Conservation (phyloP, 2,113 vertebrate species). For the Scortum barcoo region DNA sequence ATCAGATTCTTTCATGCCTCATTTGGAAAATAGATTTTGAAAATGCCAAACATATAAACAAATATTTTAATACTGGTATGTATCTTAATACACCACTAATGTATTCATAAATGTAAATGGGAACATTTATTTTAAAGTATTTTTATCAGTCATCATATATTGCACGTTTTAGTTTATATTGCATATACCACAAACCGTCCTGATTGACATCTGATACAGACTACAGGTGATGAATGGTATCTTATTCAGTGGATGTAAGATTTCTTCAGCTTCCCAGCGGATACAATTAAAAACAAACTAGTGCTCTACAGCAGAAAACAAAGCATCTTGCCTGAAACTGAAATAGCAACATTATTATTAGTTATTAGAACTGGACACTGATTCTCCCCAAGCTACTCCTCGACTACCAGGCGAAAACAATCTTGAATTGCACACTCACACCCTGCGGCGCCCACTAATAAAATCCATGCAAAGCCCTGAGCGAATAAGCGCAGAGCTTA, state of each 20-base stretch:
- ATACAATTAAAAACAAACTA: constrained; percentile 13
- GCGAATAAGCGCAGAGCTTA: constrained; percentile 52
- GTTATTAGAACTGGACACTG: constrained; percentile 50
- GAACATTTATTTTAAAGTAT: not conserved
- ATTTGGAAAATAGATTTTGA: constrained; percentile 6
- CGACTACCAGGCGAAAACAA: constrained; percentile 40
- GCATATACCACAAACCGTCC: not conserved
- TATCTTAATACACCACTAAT: not conserved
- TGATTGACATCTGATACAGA: constrained; percentile 14
- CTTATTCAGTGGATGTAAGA: constrained; percentile 9
- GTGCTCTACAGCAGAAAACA: constrained; percentile 40
- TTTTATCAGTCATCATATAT: not conserved
- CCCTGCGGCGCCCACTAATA: constrained; percentile 62
- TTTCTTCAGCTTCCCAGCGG: constrained; percentile 18
- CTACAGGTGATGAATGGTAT: constrained; percentile 34
- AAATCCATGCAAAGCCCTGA: constrained; percentile 63
- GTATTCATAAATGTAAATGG: not conserved
- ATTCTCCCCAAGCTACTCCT: constrained; percentile 42
- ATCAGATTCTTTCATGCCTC: no score
- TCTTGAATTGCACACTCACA: constrained; percentile 47
- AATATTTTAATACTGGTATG: not conserved
- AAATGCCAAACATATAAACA: not conserved
- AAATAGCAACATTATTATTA: constrained; percentile 38
- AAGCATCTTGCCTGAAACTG: constrained; percentile 35
- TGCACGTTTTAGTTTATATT: not conserved